Conservation (phyloP, 2,888 invertebrate genomes). For the Drosophila limbata region DNA sequence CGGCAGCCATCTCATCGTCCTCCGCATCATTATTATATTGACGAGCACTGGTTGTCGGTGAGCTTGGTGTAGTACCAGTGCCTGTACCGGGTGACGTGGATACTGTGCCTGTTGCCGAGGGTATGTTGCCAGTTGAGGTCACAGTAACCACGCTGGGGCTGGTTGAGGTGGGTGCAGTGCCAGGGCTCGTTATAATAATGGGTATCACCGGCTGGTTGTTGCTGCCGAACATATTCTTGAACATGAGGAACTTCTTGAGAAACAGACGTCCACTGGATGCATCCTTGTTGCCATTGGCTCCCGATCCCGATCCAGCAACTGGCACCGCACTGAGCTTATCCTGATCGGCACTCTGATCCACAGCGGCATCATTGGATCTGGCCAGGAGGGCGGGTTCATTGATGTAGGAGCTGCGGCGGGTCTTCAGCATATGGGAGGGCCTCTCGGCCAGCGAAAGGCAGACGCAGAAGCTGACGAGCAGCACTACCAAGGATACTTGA, state of each 20-base stretch:
- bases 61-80: conserved; percentile 15
- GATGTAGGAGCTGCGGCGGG: conserved; percentile 51
- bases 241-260: conserved; percentile 79
- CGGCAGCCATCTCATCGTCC: conserved; percentile 37
- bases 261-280: conserved; percentile 82
- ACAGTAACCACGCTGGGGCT: conserved; percentile 38
- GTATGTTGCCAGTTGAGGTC: conserved; percentile 63
- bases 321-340: conserved; percentile 29
- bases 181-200: conserved; percentile 78
- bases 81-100: conserved; percentile 46
- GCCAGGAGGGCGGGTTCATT: conserved; percentile 60
- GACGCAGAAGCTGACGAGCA: conserved; percentile 48
- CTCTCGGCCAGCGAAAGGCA: conserved; percentile 32
- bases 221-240: conserved; percentile 76
- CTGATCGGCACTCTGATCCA: conserved; percentile 33
- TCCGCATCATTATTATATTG: conserved; percentile 30
- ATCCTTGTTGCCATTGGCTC: conserved; percentile 54
- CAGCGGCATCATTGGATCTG: conserved; percentile 48
- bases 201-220: conserved; percentile 77
- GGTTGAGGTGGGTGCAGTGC: conserved; percentile 25
- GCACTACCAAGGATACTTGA: conserved; percentile 42
- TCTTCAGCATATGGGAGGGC: conserved; percentile 28
- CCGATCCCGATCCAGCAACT: conserved; percentile 8
- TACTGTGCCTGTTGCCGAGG: conserved; percentile 65
- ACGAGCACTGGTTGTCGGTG: not conserved